These are phyloP conservation scores for Plumapathes pennacea DNA, from an alignment of 92 coral and sea anemone species.

Conservation along the genomic window DNA sequence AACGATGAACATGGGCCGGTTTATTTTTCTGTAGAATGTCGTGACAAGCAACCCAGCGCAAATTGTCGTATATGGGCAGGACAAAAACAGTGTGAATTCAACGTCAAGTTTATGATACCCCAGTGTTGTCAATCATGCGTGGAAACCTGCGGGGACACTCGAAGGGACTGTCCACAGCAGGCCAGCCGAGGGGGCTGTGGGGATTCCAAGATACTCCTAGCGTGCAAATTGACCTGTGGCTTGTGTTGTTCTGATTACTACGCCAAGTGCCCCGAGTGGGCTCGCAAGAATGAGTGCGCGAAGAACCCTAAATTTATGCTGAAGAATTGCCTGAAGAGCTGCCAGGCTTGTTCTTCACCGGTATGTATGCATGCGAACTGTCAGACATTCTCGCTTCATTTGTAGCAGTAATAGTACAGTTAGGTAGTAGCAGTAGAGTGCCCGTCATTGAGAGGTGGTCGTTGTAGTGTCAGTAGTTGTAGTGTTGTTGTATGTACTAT, in stretches of 20 bases:
- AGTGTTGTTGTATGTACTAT: no score
- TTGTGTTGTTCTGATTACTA: constrained; percentile 16
- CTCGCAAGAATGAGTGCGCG: neutral
- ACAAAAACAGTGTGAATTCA: neutral
- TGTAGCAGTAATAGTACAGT: no score
- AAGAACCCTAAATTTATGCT: neutral
- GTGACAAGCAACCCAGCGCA: neutral
- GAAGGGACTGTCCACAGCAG: neutral
- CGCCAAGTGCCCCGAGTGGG: neutral
- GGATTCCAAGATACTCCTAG: neutral
- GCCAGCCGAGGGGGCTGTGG: constrained; percentile 11
- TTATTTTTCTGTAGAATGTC: no score
- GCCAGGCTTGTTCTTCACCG: constrained; percentile 2
- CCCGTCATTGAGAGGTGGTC: no score
- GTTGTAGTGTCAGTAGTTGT: no score
- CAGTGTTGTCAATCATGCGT: constrained; percentile 1
- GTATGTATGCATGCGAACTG: no score
- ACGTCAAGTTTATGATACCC: neutral
- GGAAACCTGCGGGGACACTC: constrained; percentile 7
- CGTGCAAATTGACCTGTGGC: constrained; percentile 8
- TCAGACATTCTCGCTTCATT: no score
- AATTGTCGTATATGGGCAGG: neutral
- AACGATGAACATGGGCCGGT: no score
- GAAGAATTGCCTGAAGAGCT: constrained; percentile 6
- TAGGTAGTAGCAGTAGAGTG: no score